Conservation (phyloP, 2,113 vertebrate genomes). For the Nyctereutes procyonoides region DNA sequence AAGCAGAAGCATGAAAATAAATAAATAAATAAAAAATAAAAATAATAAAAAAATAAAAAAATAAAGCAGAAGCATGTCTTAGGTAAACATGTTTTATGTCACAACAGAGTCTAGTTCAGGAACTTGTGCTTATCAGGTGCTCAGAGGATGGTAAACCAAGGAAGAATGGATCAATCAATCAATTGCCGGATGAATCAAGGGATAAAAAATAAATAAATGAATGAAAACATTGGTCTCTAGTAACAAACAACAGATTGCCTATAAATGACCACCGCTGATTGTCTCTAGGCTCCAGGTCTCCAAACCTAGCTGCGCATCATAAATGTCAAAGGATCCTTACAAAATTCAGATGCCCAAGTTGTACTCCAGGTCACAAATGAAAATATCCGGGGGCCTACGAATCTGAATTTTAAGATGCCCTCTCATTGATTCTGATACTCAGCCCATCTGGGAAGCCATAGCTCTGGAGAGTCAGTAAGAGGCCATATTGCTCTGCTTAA, state of each 20-base stretch:
- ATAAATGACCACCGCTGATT: neutral
- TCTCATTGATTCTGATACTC: neutral
- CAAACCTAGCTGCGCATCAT: neutral
- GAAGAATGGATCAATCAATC: neutral
- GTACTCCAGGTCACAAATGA: neutral
- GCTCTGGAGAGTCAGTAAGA: conserved; percentile 68
- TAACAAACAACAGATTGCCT: neutral
- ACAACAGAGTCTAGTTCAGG: neutral
- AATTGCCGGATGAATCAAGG: neutral
- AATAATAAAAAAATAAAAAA: too few relatives aligned
- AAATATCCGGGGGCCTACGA: neutral
- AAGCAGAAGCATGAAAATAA: neutral
- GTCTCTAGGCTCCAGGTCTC: neutral
- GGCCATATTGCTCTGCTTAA: conserved; percentile 83
- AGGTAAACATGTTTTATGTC: neutral
- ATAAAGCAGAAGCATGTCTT: conserved; percentile 15
- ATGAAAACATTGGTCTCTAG: neutral
- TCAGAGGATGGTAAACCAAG: neutral
- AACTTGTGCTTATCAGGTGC: neutral
- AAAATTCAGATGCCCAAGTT: neutral
- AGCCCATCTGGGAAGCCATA: conserved; percentile 44
- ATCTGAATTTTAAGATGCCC: neutral
- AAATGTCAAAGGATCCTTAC: neutral
- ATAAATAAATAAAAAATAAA: too few relatives aligned
- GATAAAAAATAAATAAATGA: neutral